phyloP scores from a whole-genome alignment of 2,797 vertebrate species.

The Rachycentron canadum region DNA sequence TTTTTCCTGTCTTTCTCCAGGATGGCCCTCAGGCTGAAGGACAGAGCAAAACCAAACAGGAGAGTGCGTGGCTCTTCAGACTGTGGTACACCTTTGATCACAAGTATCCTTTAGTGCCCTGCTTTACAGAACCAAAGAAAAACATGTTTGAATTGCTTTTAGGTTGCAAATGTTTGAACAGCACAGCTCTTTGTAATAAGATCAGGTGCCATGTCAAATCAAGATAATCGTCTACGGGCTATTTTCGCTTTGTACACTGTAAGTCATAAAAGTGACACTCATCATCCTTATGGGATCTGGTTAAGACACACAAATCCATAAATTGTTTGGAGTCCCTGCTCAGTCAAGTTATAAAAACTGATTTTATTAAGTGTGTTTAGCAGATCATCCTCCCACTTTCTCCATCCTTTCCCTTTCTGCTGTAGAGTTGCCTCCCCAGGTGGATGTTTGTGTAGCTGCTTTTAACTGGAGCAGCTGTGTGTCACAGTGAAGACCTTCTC shows the following conservation, averaged over 20 bases:
- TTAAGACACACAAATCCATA: background rate
- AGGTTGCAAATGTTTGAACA: background rate
- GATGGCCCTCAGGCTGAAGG: constrained; percentile 88
- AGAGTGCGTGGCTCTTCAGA: constrained; percentile 98
- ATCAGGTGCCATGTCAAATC: background rate
- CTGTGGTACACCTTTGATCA: constrained; percentile 99
- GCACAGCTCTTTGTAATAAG: background rate
- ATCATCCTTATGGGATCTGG: no score
- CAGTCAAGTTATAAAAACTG: constrained; percentile 14
- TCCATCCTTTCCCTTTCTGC: constrained; percentile 25
- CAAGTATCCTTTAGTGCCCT: constrained; percentile 94
- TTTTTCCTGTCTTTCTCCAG: constrained; percentile 76
- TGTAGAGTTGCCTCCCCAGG: constrained; percentile 45
- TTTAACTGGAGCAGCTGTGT: constrained; percentile 52
- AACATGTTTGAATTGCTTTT: background rate
- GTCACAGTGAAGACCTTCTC: constrained; percentile 39
- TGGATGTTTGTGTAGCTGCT: constrained; percentile 48
- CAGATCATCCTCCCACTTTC: constrained; percentile 18
- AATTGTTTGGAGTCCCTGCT: background rate
- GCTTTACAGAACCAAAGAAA: constrained; percentile 2
- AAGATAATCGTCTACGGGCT: background rate
- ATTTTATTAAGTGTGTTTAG: constrained; percentile 24
- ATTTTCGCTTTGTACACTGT: background rate
- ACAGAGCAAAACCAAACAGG: constrained; percentile 93
- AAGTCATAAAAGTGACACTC: background rate